Percentiles rank a stretch among this genome's conserved stretches.
These are phyloP conservation scores for Drosophila parthenogenetica DNA, from an alignment of 2,888 invertebrate genomes.

Conservation along the genomic window DNA sequence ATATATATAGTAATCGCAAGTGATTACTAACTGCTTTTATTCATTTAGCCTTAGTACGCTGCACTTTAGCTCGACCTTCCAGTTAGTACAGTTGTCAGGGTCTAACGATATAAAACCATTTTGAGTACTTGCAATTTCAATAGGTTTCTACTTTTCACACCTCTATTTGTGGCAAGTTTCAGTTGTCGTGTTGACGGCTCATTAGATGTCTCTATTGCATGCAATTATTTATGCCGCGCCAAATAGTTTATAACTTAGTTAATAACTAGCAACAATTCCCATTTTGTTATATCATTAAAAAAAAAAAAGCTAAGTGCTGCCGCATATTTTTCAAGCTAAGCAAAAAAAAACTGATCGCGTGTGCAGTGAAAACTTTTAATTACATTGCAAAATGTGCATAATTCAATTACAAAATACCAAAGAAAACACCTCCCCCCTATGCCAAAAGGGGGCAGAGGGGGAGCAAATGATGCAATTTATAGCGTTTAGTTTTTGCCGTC, in stretches of 20 bases:
- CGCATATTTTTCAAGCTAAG: constrained; percentile 23
- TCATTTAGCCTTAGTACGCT: constrained; percentile 32
- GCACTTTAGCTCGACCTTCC: constrained; percentile 54
- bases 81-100: constrained; percentile 41
- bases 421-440: not conserved
- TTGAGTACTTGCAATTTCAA: constrained; percentile 17
- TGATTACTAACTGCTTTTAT: constrained; percentile 6
- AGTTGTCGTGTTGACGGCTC: constrained; percentile 16
- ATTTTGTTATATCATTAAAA: constrained; percentile 74
- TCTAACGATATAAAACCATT: constrained; percentile 8
- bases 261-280: constrained; percentile 52
- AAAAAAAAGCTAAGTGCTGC: constrained; percentile 14
- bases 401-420: constrained; percentile 75
- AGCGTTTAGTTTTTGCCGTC: constrained; percentile 38
- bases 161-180: constrained; percentile 9
- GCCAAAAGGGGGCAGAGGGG: not conserved
- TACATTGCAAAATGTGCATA: constrained; percentile 46
- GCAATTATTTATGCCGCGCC: constrained; percentile 67
- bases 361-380: constrained; percentile 54
- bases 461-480: constrained; percentile 49
- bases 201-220: constrained; percentile 42
- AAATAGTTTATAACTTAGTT: constrained; percentile 60
- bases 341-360: constrained; percentile 57
- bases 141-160: constrained; percentile 1
- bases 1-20: not conserved